phyloP scores from a whole-genome alignment of 1,140 invertebrate species.

The Bradynema listronoti region DNA sequence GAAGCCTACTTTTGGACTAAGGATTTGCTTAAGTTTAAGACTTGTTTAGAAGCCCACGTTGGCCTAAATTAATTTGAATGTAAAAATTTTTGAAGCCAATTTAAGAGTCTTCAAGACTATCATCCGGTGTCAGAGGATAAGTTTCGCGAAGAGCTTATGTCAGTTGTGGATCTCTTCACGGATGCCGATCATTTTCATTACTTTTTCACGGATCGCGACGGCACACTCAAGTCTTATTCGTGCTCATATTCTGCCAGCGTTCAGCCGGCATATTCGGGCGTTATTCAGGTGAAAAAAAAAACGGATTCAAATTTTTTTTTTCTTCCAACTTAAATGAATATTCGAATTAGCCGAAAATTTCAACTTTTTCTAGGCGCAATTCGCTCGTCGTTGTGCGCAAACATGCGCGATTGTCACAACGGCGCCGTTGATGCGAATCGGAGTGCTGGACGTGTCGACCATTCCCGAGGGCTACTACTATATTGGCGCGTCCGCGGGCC shows the following conservation, averaged over 20 bases:
- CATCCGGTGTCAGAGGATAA: conserved; percentile 42
- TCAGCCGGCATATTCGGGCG: conserved; percentile 56
- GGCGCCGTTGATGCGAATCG: conserved; percentile 54
- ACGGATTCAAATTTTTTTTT: conserved; percentile 4
- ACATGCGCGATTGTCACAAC: conserved; percentile 57
- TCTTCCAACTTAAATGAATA: not conserved
- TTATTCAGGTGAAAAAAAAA: conserved; percentile 55
- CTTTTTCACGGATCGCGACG: conserved; percentile 58
- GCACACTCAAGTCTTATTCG: conserved; percentile 53
- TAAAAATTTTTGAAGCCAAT: conserved; percentile 10
- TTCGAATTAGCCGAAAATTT: conserved; percentile 1
- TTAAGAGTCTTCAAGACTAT: conserved; percentile 44
- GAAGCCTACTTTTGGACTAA: too few species aligned
- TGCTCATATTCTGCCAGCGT: conserved; percentile 53
- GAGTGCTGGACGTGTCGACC: conserved; percentile 49
- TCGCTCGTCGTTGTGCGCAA: conserved; percentile 57
- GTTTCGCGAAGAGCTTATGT: conserved; percentile 59
- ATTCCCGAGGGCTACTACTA: conserved; percentile 58
- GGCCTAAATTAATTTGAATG: conserved; percentile 3
- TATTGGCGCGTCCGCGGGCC: conserved; percentile 54
- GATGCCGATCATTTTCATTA: conserved; percentile 56
- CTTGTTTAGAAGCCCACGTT: too few species aligned
- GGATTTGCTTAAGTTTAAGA: too few species aligned
- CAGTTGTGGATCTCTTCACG: conserved; percentile 44
- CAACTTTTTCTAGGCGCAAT: conserved; percentile 39